Evolutionary conservation across 2,888 invertebrate genomes (phyloP), one percentile per base, ranked within the genome.

Genomic region (Adelphocoris suturalis): DNA sequence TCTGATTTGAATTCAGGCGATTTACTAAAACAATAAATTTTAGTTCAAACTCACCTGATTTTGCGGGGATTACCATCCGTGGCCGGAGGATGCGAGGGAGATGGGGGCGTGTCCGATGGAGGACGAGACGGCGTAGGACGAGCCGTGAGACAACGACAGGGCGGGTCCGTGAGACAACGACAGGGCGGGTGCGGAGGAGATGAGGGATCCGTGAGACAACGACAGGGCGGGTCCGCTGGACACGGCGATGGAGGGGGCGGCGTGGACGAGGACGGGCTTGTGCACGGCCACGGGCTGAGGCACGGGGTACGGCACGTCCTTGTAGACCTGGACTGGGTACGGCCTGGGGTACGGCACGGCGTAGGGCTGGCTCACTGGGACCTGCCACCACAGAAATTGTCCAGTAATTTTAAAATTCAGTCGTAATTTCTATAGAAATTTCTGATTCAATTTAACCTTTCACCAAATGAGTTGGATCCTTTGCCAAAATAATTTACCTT

Each of bases 261-360:
- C 27, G 37, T 19, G 16, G 46, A 86, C 86, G 46, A 68, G 68
- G 23, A 28, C 23, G 12, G 86, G 86, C 27, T 86, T 86, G 68
- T 86, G 61, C 16, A 86, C 68, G 37, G 90, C 89, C 88, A 94
- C 94, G 19, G 94, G 94, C 47, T 92, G 91, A 47, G 91, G 91
- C 12, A 92, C 94, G 0, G 94, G 94, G 90, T 94, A 95, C 0
- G 95, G 94, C 1, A 95, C 95, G 3, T 94, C 94, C 68, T 94
- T 94, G 90, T 37, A 46, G 12, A 95, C 94, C 0, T 95, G 95
- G 37, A 94, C 91, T 27, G 92, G 90, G 3, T 92, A 91, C 13
- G 92, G 92, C 89, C 92, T 94, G 0, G 94, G 94, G 0, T 95
- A 95, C 89, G 91, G 91, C 61, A 91, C 90, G 11, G 91, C 90